These are phyloP conservation scores for Steatornis caripensis DNA, from an alignment of 2,113 vertebrate species.

Conservation along the genomic window DNA sequence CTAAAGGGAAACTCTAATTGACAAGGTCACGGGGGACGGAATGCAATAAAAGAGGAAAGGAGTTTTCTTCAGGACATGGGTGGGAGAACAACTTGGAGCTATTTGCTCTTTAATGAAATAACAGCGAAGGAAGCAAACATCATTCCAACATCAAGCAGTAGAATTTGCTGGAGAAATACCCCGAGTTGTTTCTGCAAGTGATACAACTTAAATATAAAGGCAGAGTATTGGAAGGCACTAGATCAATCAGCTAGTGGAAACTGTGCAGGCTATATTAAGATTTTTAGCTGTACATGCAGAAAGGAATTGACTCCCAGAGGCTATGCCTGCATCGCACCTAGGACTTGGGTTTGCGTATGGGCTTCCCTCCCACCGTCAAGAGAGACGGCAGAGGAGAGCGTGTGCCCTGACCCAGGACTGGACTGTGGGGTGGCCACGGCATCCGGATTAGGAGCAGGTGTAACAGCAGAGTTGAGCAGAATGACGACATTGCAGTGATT, in stretches of 20 bases:
- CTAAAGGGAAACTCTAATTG: not conserved
- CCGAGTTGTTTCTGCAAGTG: not conserved
- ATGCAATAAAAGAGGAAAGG: conserved; percentile 22
- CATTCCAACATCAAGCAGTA: not conserved
- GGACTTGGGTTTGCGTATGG: not conserved
- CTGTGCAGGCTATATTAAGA: not conserved
- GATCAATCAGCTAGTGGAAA: not conserved
- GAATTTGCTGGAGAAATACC: not conserved
- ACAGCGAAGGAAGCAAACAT: not conserved
- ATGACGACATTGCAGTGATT: not conserved
- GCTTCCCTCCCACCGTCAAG: not conserved
- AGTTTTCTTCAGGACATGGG: not conserved
- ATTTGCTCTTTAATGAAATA: conserved; percentile 16
- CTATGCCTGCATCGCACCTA: not conserved
- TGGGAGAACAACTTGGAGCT: not conserved
- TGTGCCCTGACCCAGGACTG: too few relatives aligned
- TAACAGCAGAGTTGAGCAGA: not conserved
- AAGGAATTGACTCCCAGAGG: not conserved
- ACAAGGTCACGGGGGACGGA: conserved; percentile 2
- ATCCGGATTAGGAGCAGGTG: not conserved
- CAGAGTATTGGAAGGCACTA: not conserved
- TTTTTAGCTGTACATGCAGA: not conserved
- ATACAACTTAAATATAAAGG: not conserved
- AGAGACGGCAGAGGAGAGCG: too few relatives aligned
- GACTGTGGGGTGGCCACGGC: not conserved